Evolutionary conservation across 1,140 invertebrate genomes (phyloP), one percentile per base, ranked within the genome.

Genomic region (Pseudobourletiella spinata): DNA sequence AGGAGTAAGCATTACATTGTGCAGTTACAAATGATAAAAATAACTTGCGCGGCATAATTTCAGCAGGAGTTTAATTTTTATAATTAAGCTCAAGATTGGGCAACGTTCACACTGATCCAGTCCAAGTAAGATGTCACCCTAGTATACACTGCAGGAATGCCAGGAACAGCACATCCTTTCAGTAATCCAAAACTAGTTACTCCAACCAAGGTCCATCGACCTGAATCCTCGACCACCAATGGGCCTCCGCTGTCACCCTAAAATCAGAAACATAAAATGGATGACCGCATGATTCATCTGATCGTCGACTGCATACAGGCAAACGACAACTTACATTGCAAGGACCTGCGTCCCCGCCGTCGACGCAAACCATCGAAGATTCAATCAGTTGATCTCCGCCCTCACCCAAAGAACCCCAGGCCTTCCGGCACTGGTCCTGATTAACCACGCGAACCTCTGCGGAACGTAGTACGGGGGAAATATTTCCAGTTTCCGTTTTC

Each of bases 201-300:
- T 14, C 67, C 67, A 22, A 64, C 58, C 16, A 69, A 30, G 25
- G 32, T 16, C 43, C 51, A 69, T n/a, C 26, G 43, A 15, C 46
- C 59, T 11, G 48, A 54, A 18, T 63, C 39, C 15, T 50, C 20
- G 35, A 57, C 24, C 0, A 68, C 63, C 4, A 69, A 32, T 1
- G 67, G 67, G 6, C 63, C 67, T 22, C 65, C 65, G 24, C 24
- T 32, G n/a, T 66, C 64, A 6, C 64, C 64, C 64, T 66, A 30
- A 44, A 55, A 28, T 20, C 29, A 8, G 3, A 55, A 26, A 24
- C 26, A 29, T n/a, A 55, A 61, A 54, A 52, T 16, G 11, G 16
- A 29, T 54, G 20, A 26, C 11, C 18, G 24, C 22, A 57, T 57
- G 25, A 54, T 15, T 54, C 4, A 4, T 26, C 6, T 58, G 24